Conservation (phyloP, 2,888 invertebrate genomes). For the Himalopsyche anomala region DNA sequence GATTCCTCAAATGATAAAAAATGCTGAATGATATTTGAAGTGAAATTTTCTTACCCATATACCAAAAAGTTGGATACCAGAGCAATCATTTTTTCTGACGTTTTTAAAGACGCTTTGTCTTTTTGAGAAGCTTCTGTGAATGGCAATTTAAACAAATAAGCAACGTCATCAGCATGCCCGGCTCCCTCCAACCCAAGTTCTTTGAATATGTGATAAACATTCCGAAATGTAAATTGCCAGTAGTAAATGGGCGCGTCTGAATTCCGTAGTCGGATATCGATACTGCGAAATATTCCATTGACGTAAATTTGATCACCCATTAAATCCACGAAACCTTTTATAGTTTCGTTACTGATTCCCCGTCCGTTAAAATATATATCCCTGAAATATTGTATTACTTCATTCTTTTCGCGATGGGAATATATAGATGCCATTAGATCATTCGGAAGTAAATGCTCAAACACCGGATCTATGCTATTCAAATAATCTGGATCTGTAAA, state of each 20-base stretch:
- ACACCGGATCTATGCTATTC: neutral
- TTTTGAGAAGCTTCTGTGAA: neutral
- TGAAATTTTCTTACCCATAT: conserved; percentile 72
- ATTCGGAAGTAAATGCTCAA: conserved; percentile 44
- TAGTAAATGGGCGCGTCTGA: conserved; percentile 38
- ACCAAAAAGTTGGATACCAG: conserved; percentile 76
- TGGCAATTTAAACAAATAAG: conserved; percentile 46
- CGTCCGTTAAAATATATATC: conserved; percentile 47
- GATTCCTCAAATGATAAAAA: too few relatives aligned
- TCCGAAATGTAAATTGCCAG: conserved; percentile 6
- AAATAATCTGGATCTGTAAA: neutral
- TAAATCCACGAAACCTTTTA: conserved; percentile 19
- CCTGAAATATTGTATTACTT: conserved; percentile 2
- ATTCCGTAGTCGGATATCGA: conserved; percentile 12
- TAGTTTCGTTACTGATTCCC: neutral
- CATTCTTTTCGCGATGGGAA: neutral
- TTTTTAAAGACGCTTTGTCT: conserved; percentile 63
- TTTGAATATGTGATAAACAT: neutral
- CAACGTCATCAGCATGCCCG: conserved; percentile 48
- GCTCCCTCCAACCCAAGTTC: conserved; percentile 30
- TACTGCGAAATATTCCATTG: conserved; percentile 36
- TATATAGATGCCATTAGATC: neutral
- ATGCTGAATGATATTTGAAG: too few relatives aligned
- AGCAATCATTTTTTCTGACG: conserved; percentile 71
- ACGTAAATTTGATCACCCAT: conserved; percentile 46